These are phyloP conservation scores for Myotis findleyi DNA, from an alignment of 2,797 vertebrate genomes.

Conservation along the genomic window DNA sequence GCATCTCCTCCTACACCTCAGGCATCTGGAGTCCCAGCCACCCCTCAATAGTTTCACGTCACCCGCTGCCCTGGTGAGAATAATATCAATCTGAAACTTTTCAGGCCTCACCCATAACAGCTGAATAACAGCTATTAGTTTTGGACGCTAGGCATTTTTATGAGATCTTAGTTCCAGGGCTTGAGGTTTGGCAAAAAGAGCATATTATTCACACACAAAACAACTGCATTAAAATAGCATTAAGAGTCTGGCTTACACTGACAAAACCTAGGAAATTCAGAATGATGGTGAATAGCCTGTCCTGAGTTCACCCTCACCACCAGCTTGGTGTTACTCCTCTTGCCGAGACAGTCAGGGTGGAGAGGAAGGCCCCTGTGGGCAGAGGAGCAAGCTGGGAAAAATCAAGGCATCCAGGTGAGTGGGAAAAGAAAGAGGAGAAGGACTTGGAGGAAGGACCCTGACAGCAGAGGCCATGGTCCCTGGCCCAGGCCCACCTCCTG, in stretches of 20 bases:
- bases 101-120: slow-evolving; percentile 80
- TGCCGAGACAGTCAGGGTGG: fast-evolving
- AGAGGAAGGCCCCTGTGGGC: background rate
- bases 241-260: slow-evolving; percentile 86
- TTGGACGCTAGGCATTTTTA: slow-evolving; percentile 88
- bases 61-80: slow-evolving; percentile 66
- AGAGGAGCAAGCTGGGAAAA: background rate
- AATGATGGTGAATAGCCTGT: slow-evolving; percentile 84
- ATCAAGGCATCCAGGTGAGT: background rate
- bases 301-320: slow-evolving; percentile 85
- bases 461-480: background rate
- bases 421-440: background rate
- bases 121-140: slow-evolving; percentile 87
- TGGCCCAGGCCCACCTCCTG: background rate
- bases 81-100: slow-evolving; percentile 76
- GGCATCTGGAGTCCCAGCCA: background rate
- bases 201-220: slow-evolving; percentile 88
- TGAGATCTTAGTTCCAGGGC: slow-evolving; percentile 88
- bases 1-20: background rate
- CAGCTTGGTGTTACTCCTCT: background rate
- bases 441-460: fast-evolving
- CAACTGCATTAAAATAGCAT: slow-evolving; percentile 89
- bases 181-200: slow-evolving; percentile 89
- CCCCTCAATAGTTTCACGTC: background rate
- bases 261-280: slow-evolving; percentile 86